Base-by-base conservation (phyloP, 2,113 vertebrate species). In the Nerophis ophidion region DNA sequence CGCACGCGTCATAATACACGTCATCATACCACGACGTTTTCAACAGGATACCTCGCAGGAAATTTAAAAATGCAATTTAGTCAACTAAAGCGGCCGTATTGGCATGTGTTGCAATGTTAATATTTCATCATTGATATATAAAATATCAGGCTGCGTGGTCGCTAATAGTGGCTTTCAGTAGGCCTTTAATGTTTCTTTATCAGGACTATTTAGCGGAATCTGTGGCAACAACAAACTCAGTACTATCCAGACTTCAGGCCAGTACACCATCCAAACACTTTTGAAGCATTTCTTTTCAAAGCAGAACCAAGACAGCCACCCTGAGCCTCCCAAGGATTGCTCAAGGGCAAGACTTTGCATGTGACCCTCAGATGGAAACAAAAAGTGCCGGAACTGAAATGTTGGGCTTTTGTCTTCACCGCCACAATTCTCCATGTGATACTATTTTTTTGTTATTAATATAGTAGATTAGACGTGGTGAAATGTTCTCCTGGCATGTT, bases 321-420 rank as follows among this genome's bases (percentile, higher is more conserved):
- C 1, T 1, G 46, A 51, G 57, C 57, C 57, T 75, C 57, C 57
- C 35, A n/a, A 72, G 67, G 65, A 71, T 82, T 70, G 66, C 68
- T 82, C 55, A 57, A 57, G 66, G 58, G 71, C 72, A 78, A 71
- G 67, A 48, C 69, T 71, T 61, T 78, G 70, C 81, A 83, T 80
- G 81, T 85, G 75, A 85, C 66, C 70, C 68, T 80, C 74, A 74
- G 78, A 79, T 75, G 74, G 45, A 65, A 52, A 66, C 77, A 66
- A 74, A 42, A 73, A 63, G 60, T 53, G 68, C 40, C 61, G 19
- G 62, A 70, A 63, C 65, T 57, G 63, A 68, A 75, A 65, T 50
- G 54, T 56, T 63, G 50, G 34, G 48, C 35, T 42, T 49, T 65
- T 65, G 49, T 66, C 9, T 47, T 0, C 36, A 38, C n/a, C 46